phyloP scores from a whole-genome alignment of 2,113 vertebrate species.

The Eupsittula cactorum region DNA sequence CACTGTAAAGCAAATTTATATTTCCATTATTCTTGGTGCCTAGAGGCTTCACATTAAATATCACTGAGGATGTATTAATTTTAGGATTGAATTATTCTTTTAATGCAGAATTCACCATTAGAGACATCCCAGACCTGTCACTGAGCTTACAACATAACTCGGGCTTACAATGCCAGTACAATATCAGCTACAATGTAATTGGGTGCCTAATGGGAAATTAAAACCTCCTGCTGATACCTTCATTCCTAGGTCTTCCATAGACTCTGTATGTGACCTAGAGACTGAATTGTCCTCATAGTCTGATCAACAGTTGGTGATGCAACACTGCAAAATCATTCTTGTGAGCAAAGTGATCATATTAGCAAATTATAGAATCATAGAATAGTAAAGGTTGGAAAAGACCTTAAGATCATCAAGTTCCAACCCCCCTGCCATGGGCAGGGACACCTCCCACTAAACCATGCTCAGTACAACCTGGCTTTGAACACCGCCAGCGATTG shows the following conservation, averaged over 20 bases:
- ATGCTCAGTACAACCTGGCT: too few relatives aligned
- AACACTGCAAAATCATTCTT: not conserved
- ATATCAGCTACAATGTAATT: not conserved
- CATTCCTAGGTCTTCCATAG: not conserved
- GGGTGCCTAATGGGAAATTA: not conserved
- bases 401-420: too few relatives aligned
- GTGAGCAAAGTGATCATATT: not conserved
- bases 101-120: not conserved
- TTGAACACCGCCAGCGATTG: too few relatives aligned
- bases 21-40: not conserved
- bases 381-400: too few relatives aligned
- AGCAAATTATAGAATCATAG: not conserved
- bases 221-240: not conserved
- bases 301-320: not conserved
- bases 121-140: not conserved
- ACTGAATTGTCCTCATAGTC: not conserved
- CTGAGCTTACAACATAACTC: not conserved
- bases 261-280: not conserved
- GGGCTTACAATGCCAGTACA: not conserved
- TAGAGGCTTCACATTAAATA: not conserved
- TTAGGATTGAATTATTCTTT: not conserved
- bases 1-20: not conserved
- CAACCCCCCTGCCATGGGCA: too few relatives aligned
- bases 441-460: too few relatives aligned
- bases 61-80: not conserved